Conservation (phyloP, 1,140 invertebrate species). For the Pseudomyrmex flavicornis region DNA sequence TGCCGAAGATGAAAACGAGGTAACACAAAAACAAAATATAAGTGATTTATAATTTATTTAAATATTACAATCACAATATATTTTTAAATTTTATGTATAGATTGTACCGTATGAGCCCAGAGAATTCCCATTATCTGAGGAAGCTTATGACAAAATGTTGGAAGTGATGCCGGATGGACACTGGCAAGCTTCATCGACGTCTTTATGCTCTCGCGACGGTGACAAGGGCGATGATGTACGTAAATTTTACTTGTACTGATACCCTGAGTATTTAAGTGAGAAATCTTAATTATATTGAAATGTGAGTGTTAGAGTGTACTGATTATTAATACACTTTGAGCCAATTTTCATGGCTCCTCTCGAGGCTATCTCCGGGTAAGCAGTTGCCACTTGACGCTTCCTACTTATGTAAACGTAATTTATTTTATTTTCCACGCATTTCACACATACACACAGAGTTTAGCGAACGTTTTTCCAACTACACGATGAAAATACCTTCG, state of each 20-base stretch:
- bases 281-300: conserved; percentile 65
- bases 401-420: conserved; percentile 66
- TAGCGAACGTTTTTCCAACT: conserved; percentile 50
- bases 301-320: conserved; percentile 65
- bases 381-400: conserved; percentile 72
- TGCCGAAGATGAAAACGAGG: conserved; percentile 83
- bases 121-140: conserved; percentile 90
- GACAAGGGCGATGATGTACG: conserved; percentile 82
- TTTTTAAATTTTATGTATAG: conserved; percentile 59
- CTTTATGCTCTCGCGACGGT: conserved; percentile 85
- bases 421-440: conserved; percentile 64
- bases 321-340: conserved; percentile 76
- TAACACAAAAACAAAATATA: conserved; percentile 40
- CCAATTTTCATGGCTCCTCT: conserved; percentile 75
- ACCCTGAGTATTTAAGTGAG: conserved; percentile 63
- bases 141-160: conserved; percentile 89
- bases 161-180: conserved; percentile 89
- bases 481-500: conserved; percentile 27
- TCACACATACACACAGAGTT: conserved; percentile 48
- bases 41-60: no score
- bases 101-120: conserved; percentile 90
- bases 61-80: no score
- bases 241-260: conserved; percentile 66
- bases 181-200: conserved; percentile 87
- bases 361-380: conserved; percentile 73